Evolutionary conservation across 2,888 invertebrate species (phyloP).

Genomic region (Pseudoips prasinana): DNA sequence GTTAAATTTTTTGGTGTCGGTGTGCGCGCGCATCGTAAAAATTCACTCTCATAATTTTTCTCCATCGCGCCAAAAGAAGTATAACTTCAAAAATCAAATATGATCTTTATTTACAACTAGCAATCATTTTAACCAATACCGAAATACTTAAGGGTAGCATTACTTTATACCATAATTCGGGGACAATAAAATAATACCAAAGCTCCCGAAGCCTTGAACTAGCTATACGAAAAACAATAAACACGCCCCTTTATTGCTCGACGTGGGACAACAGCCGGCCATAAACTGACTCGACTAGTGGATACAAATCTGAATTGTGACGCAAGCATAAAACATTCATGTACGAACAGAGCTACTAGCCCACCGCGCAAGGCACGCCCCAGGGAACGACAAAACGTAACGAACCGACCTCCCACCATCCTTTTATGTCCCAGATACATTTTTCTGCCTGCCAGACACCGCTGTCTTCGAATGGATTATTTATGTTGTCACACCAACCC

Average conservation of each 20-base stretch:
- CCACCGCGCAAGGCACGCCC: constrained; percentile 58
- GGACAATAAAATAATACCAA: constrained; percentile 34
- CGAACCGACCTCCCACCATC: constrained; percentile 68
- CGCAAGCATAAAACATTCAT: constrained; percentile 73
- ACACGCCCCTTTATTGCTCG: constrained; percentile 53
- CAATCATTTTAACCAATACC: too few relatives aligned
- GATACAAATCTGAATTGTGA: constrained; percentile 76
- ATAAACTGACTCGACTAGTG: constrained; percentile 60
- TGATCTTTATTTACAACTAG: too few relatives aligned
- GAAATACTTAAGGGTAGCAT: too few relatives aligned
- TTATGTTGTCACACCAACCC: constrained; percentile 54
- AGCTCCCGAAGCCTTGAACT: constrained; percentile 44
- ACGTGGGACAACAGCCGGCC: constrained; percentile 48
- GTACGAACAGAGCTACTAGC: constrained; percentile 49
- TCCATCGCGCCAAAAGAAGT: too few relatives aligned
- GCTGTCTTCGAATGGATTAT: constrained; percentile 69
- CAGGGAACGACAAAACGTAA: constrained; percentile 76
- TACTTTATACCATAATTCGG: constrained; percentile 25
- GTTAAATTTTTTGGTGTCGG: too few relatives aligned
- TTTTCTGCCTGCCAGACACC: constrained; percentile 61
- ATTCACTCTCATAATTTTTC: too few relatives aligned
- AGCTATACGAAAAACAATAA: constrained; percentile 58
- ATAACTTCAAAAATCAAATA: too few relatives aligned
- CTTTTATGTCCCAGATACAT: constrained; percentile 73
- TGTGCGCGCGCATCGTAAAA: too few relatives aligned